phyloP scores from a whole-genome alignment of 2,113 vertebrate genomes.

The Pseudonaja textilis region DNA sequence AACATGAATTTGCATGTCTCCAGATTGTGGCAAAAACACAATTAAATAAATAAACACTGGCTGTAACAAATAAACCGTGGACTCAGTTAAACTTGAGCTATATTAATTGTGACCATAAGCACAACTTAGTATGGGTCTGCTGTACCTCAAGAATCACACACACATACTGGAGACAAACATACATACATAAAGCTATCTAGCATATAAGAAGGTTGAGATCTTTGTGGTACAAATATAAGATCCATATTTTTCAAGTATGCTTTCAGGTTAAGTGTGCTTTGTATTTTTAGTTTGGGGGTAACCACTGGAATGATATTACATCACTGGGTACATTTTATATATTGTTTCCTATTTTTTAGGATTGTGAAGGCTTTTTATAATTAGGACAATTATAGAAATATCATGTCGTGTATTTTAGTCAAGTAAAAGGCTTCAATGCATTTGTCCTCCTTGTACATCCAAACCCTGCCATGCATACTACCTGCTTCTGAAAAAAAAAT shows the following conservation, averaged over 20 bases:
- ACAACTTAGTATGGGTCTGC: not conserved
- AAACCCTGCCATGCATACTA: not conserved
- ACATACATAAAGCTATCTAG: not conserved
- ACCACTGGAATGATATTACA: not conserved
- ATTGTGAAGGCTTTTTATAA: not conserved
- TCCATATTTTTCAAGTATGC: not conserved
- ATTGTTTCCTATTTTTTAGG: not conserved
- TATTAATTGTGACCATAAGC: not conserved
- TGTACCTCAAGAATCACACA: not conserved
- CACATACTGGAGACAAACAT: not conserved
- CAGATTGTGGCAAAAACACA: not conserved
- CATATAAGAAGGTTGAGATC: not conserved
- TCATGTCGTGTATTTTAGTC: not conserved
- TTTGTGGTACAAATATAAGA: not conserved
- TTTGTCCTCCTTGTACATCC: not conserved
- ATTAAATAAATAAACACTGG: not conserved
- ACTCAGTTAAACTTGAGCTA: not conserved
- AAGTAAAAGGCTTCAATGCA: not conserved
- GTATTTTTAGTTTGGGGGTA: not conserved
- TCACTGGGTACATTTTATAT: not conserved
- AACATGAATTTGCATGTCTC: not conserved
- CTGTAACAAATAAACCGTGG: not conserved
- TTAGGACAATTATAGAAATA: not conserved
- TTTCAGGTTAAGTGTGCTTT: not conserved
- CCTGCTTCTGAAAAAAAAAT: not conserved